Evolutionary conservation across 1,140 invertebrate genomes (phyloP).

Genomic region (Drosophila arawakana): DNA sequence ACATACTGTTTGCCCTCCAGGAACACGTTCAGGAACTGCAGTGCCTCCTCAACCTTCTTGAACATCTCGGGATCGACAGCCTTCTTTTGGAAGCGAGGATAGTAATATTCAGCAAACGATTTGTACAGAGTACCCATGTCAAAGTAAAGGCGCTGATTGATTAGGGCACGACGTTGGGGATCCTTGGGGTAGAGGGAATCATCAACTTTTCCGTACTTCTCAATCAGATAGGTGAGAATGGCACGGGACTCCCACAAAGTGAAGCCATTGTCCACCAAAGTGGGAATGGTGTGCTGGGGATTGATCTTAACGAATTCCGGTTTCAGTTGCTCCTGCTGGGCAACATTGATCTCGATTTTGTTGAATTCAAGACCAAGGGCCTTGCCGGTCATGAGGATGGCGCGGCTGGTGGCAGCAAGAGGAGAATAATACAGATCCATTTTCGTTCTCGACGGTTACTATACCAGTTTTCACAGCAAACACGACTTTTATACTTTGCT

Average conservation of each 20-base stretch:
- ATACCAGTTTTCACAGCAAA: background rate
- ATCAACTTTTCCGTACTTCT: constrained; percentile 73
- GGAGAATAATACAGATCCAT: constrained; percentile 59
- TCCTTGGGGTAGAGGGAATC: constrained; percentile 87
- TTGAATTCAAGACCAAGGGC: constrained; percentile 84
- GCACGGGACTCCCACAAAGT: constrained; percentile 71
- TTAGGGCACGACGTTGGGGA: constrained; percentile 84
- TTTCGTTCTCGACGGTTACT: background rate
- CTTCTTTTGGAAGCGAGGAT: constrained; percentile 45
- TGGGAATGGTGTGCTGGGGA: constrained; percentile 79
- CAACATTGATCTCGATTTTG: constrained; percentile 85
- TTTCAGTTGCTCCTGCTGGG: constrained; percentile 87
- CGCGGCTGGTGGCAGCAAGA: constrained; percentile 76
- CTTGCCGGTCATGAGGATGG: constrained; percentile 83
- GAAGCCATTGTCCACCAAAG: constrained; percentile 60
- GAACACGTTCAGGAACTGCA: constrained; percentile 47
- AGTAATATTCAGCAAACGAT: constrained; percentile 80
- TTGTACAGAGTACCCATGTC: constrained; percentile 84
- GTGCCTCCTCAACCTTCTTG: constrained; percentile 40
- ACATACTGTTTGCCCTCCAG: constrained; percentile 51
- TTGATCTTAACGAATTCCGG: constrained; percentile 86
- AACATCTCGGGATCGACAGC: constrained; percentile 23
- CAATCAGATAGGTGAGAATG: constrained; percentile 65
- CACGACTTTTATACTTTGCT: constrained; percentile 7
- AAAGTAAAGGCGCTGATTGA: constrained; percentile 87